Base-by-base conservation (phyloP, 2,797 vertebrate genomes). In the Alfaro cultratus region DNA sequence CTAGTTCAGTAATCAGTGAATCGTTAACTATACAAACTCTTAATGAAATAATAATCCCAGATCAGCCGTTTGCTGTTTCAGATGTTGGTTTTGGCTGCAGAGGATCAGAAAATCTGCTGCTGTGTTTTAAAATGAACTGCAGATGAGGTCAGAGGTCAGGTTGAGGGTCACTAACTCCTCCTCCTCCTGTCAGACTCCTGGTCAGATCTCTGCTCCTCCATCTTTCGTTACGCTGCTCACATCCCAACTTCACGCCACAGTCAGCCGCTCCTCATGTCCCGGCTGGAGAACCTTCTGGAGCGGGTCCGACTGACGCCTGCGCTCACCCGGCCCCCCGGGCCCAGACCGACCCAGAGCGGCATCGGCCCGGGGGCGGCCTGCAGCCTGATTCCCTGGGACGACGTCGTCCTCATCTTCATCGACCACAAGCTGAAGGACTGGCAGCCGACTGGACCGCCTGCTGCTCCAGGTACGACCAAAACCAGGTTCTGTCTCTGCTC, bases 381-480 rank as follows among this genome's bases (percentile, higher is more conserved):
- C n/a, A 73, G 91, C 0, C 93, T 93, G 49, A 94, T 99, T 73
- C 98, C 97, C 0, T 99, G 98, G 99, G 97, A 97, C 2, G 96
- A 96, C 2, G 80, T 99, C 39, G 86, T 99, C 41, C 81, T 93
- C 70, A 91, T 97, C 29, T 99, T 97, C 76, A 96, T 99, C 34
- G 97, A 99, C 91, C 97, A 99, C 93, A 98, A 96, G 79, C 93
- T 99, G 84, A 97, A 96, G 82, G 98, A 99, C 92, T 99, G 98
- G 97, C 93, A 88, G 18, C 89, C 96, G 5, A 94, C 96, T 0
- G 93, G 87, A 55, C 83, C 93, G 2, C 94, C 96, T 0, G 5
- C 95, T 80, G 86, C 85, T 60, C 78, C 96, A 93, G 98, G 98
- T 98, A 83, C 3, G 1, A 12, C 26, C 26, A 8, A 29, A 73